Evolutionary conservation across 2,888 invertebrate genomes (phyloP).

Genomic region (Linnaemya vulpina): DNA sequence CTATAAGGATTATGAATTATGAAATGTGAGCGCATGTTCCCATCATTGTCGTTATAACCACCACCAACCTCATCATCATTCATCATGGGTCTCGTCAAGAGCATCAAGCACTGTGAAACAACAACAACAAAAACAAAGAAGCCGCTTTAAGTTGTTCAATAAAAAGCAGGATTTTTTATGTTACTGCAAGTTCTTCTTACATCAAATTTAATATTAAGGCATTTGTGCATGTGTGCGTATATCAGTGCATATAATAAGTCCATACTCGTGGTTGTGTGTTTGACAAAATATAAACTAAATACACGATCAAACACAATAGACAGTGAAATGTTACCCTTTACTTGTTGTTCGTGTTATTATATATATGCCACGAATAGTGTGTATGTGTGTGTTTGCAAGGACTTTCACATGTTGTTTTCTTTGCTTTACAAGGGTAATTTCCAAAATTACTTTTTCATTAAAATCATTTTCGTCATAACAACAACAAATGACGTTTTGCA

Average conservation of each 20-base stretch:
- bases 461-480: constrained; percentile 53
- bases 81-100: constrained; percentile 23
- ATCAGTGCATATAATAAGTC: background rate
- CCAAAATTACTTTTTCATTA: constrained; percentile 6
- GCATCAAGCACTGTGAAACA: constrained; percentile 27
- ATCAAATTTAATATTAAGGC: constrained; percentile 41
- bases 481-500: constrained; percentile 63
- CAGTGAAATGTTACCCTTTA: constrained; percentile 55
- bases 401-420: constrained; percentile 43
- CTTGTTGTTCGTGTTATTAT: background rate
- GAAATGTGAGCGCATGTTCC: constrained; percentile 66
- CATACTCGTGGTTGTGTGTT: background rate
- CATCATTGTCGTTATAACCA: constrained; percentile 48
- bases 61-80: constrained; percentile 37
- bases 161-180: constrained; percentile 28
- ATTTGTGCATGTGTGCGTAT: background rate
- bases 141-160: constrained; percentile 58
- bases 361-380: background rate
- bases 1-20: constrained; percentile 66
- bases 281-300: constrained; percentile 14
- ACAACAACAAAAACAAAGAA: constrained; percentile 54
- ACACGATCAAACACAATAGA: background rate
- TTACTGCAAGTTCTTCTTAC: constrained; percentile 43
- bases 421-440: constrained; percentile 62
- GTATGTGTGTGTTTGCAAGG: constrained; percentile 11